Evolutionary conservation across 1,140 invertebrate genomes (phyloP).

Genomic region (Atta cephalotes): DNA sequence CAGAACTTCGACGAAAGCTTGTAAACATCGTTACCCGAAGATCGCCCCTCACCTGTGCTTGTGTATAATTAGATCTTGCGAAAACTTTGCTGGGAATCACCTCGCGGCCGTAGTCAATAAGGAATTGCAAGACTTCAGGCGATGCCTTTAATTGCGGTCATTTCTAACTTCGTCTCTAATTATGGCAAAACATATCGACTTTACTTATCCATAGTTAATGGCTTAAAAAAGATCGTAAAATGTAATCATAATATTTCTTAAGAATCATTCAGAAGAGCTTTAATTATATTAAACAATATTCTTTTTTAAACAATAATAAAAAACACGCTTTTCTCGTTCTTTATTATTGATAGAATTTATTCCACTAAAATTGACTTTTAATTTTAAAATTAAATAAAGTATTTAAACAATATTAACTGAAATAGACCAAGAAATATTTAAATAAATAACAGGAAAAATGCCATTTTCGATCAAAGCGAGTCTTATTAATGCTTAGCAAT

Average conservation of each 20-base stretch:
- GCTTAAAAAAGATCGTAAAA: background rate
- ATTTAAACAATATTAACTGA: too few species aligned
- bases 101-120: conserved; percentile 50
- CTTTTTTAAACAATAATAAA: background rate
- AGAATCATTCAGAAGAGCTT: background rate
- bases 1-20: conserved; percentile 64
- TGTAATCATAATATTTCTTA: background rate
- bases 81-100: conserved; percentile 61
- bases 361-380: background rate
- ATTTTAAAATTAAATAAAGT: background rate
- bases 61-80: conserved; percentile 69
- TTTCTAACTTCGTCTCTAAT: conserved; percentile 43
- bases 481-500: too few species aligned
- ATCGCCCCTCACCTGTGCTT: conserved; percentile 67
- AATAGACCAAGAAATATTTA: too few species aligned
- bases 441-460: too few species aligned
- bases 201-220: background rate
- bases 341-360: background rate
- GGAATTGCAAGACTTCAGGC: conserved; percentile 26
- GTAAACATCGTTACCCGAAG: conserved; percentile 73
- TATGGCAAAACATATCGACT: conserved; percentile 15
- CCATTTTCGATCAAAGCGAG: too few species aligned
- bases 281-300: background rate
- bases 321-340: background rate
- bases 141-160: conserved; percentile 30